Evolutionary conservation across 2,797 vertebrate genomes (phyloP), one percentile per base, ranked within the genome.

Genomic region (Lepidocolaptes lacrymiger): DNA sequence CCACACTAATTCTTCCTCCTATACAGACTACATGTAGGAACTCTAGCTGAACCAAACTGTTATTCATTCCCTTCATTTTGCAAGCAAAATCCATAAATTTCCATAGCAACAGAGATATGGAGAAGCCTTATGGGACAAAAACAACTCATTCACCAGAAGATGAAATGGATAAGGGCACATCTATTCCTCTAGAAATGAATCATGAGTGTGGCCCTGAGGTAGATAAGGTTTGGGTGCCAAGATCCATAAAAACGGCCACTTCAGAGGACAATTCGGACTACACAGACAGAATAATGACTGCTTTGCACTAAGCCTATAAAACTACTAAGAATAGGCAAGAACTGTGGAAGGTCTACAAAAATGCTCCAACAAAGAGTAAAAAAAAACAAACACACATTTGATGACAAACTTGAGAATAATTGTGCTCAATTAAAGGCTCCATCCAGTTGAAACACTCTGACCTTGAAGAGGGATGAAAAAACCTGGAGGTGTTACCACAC

Each of bases 221-320:
- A 68, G 7, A 48, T 43, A 66, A 72, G 18, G 55, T 68, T 32
- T 90, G 41, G 19, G 28, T 91, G 82, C 81, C 84, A 93, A 74
- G 66, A 76, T 54, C 49, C 78, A 62, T 18, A 71, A 26, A 61
- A 93, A 66, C 3, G 10, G 48, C 67, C 89, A 71, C 85, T 88
- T 88, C 73, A 94, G 61, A 89, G 39, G 69, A 66, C 64, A 86
- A 83, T 52, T 86, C 66, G 76, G 59, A 88, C 69, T 69, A 26
- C 61, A 51, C 51, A 94, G 91, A 84, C 74, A 67, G 87, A 95
- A 73, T 76, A 93, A 95, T 69, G 43, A 92, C 52, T 85, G 41
- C 56, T 87, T 78, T 93, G 71, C 2, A 0, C 52, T 22, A 86
- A 44, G 21, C 30, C 73, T 81, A 15, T 21, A 76, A 75, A 83